Conservation (phyloP, 2,888 invertebrate genomes). For the Balanococcus diminutus region DNA sequence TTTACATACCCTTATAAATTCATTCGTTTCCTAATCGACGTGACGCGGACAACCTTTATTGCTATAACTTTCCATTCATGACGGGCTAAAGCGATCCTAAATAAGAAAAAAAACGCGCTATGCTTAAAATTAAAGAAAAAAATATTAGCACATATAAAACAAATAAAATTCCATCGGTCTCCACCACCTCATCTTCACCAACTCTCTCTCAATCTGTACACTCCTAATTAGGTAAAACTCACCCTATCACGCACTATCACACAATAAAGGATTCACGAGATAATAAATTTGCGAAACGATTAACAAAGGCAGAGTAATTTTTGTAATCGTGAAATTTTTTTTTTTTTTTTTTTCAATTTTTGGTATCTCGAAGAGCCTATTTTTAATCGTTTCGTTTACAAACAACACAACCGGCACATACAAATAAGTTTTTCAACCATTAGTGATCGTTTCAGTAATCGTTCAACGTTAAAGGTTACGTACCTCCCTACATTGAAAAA, state of each 20-base stretch:
- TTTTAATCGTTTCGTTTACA: slow-evolving; percentile 22
- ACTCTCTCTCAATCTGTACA: neutral
- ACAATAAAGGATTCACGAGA: neutral
- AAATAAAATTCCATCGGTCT: neutral
- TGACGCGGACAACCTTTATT: slow-evolving; percentile 20
- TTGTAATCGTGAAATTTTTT: neutral
- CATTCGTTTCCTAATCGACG: slow-evolving; percentile 40
- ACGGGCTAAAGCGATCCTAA: slow-evolving; percentile 43
- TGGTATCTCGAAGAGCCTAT: neutral
- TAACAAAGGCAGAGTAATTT: neutral
- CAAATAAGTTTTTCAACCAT: slow-evolving; percentile 17
- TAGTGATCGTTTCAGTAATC: slow-evolving; percentile 23
- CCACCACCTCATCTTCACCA: neutral
- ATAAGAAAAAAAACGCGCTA: slow-evolving; percentile 41
- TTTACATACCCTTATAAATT: slow-evolving; percentile 37
- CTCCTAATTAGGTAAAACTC: neutral
- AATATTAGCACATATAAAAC: slow-evolving; percentile 41
- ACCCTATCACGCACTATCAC: neutral
- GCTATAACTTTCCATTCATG: slow-evolving; percentile 39
- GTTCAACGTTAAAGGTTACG: slow-evolving; percentile 26
- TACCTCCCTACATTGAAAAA: neutral
- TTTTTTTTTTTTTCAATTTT: neutral
- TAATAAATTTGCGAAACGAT: neutral
- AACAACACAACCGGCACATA: neutral
- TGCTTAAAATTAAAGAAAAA: slow-evolving; percentile 31